phyloP scores from a whole-genome alignment of 1,140 invertebrate genomes.

The Drosophila repleta region DNA sequence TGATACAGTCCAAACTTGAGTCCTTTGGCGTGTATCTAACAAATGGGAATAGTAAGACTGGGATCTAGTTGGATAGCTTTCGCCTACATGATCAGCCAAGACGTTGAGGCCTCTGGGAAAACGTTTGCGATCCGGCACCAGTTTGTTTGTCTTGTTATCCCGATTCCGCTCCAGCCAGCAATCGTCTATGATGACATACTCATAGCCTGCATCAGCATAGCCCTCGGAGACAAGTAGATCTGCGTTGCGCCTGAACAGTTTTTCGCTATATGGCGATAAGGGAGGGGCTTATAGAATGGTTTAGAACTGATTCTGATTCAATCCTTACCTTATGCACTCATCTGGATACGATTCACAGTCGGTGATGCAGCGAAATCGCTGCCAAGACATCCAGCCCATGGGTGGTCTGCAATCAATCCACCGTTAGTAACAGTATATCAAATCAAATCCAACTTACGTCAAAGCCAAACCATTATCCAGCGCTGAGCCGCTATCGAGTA shows the following conservation, averaged over 20 bases:
- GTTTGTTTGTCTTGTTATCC: conserved; percentile 86
- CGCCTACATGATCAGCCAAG: conserved; percentile 91
- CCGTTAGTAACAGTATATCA: not conserved
- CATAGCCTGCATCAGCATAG: conserved; percentile 91
- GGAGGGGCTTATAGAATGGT: too few species aligned
- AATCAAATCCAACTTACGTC: conserved; percentile 36
- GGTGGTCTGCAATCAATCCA: conserved; percentile 88
- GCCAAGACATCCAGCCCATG: conserved; percentile 96
- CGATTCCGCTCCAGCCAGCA: conserved; percentile 92
- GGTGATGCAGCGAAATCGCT: conserved; percentile 95
- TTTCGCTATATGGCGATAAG: conserved; percentile 87
- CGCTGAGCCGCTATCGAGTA: conserved; percentile 47
- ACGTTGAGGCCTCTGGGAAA: conserved; percentile 94
- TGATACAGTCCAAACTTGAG: conserved; percentile 95
- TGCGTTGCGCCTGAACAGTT: conserved; percentile 91
- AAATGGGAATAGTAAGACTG: not conserved
- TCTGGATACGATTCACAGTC: conserved; percentile 96
- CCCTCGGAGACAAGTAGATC: conserved; percentile 91
- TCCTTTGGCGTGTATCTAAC: conserved; percentile 90
- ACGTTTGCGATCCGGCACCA: conserved; percentile 89
- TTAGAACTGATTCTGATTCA: not conserved
- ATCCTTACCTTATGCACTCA: conserved; percentile 93
- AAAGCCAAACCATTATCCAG: conserved; percentile 92
- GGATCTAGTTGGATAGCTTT: not conserved
- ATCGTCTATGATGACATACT: conserved; percentile 95